Base-by-base conservation (phyloP, 2,113 vertebrate species). In the Bufo bufo region DNA sequence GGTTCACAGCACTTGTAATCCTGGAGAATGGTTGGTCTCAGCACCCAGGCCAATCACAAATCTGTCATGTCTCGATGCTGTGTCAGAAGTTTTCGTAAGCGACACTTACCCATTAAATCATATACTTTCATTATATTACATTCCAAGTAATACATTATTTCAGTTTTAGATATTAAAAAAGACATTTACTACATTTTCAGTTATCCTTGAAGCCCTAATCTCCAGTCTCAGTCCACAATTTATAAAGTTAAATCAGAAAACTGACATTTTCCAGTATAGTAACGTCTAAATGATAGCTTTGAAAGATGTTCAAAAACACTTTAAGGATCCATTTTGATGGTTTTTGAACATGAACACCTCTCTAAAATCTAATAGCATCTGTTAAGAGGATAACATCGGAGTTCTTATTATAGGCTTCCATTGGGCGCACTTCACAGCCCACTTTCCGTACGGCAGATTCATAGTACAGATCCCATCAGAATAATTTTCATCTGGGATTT, bases 351-450 rank as follows among this genome's bases (percentile, higher is more conserved):
- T 79, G 49, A 63, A 14, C 56, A 52, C 49, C 47, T 23, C 47
- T 66, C 77, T 71, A 6, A 33, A 69, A 79, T 79, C 23, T 80
- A 66, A 79, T 45, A 80, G n/a, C 8, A 45, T 86, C 50, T 87
- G 59, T 79, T 43, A 79, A 86, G 85, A 87, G 77, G 77, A 79
- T 69, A 87, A 87, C 61, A 87, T 87, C 77, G n/a, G 23, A 69
- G 75, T 69, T 87, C 6, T n/a, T 69, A 66, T 69, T 45, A 78
- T 75, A 87, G 20, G 61, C 77, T 80, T 87, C 50, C 43, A 86
- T 65, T 86, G 85, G 74, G 71, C 66, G 58, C 74, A 78, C 72
- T 50, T 77, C 84, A 85, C 56, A 77, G 78, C 33, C 49, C 63
- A 20, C 50, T 54, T 74, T 85, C 49, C 63, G 33, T 71, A 71